Evolutionary conservation across 2,113 vertebrate genomes (phyloP).

Genomic region (Theristicus caerulescens): DNA sequence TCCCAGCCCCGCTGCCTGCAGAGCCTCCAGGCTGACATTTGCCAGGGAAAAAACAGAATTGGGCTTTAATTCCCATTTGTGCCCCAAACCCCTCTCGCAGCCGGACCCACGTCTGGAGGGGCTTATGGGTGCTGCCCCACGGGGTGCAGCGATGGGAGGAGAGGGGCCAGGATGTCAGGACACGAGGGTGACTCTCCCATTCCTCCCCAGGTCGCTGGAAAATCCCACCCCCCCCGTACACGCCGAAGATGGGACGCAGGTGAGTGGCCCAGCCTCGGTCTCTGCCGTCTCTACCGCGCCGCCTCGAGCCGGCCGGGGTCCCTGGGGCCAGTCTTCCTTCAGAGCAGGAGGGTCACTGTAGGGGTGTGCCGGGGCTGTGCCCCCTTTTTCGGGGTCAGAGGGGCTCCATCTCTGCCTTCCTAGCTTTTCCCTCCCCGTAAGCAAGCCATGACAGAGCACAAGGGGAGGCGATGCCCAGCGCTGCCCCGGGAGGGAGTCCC

Average conservation of each 20-base stretch:
- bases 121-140: not conserved
- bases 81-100: not conserved
- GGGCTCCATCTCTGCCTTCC: not conserved
- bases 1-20: not conserved
- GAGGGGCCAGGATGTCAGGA: fast-evolving
- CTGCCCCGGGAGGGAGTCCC: not conserved
- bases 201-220: slow-evolving; percentile 84
- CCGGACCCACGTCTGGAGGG: fast-evolving
- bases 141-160: not conserved
- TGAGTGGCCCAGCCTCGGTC: slow-evolving; percentile 31
- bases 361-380: not conserved
- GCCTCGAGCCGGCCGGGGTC: not conserved
- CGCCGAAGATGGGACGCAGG: slow-evolving; percentile 90
- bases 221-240: slow-evolving; percentile 94
- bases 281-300: not conserved
- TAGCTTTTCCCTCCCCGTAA: not conserved
- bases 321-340: not conserved
- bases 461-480: not conserved
- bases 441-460: not conserved
- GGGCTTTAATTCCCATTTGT: not conserved
- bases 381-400: not conserved
- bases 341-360: not conserved
- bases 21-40: fast-evolving
- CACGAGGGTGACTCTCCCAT: not conserved
- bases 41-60: not conserved